phyloP scores from a whole-genome alignment of 2,113 vertebrate species.

The Blennius ocellaris region DNA sequence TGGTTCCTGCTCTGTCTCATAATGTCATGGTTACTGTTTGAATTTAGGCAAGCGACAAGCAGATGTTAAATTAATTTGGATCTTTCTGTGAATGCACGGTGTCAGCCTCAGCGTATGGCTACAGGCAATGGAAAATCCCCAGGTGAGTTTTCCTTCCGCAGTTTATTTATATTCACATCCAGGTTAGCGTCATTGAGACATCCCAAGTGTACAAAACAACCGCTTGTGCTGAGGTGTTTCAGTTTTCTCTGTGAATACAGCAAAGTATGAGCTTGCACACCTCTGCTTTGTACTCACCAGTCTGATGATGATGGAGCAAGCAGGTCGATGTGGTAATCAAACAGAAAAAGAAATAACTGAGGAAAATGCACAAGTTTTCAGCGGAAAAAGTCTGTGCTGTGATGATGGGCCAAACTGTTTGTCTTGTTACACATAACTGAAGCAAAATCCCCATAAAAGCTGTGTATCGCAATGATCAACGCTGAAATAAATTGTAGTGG shows the following conservation, averaged over 20 bases:
- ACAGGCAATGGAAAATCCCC: constrained; percentile 34
- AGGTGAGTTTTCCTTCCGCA: constrained; percentile 5
- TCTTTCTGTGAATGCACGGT: constrained; percentile 30
- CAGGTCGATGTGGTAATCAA: too few species aligned
- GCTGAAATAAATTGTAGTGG: too few species aligned
- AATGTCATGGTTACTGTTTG: constrained; percentile 19
- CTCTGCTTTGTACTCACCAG: neutral
- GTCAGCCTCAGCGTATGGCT: constrained; percentile 8
- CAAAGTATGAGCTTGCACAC: constrained; percentile 1
- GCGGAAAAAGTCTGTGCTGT: too few species aligned
- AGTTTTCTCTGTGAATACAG: constrained; percentile 17
- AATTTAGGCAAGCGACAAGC: constrained; percentile 39
- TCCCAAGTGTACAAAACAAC: constrained; percentile 21
- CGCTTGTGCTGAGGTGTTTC: constrained; percentile 30
- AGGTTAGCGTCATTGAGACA: constrained; percentile 52
- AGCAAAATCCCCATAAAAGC: too few species aligned
- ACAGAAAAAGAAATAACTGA: too few species aligned
- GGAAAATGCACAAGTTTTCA: too few species aligned
- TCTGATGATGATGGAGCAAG: too few species aligned
- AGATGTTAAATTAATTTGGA: constrained; percentile 48
- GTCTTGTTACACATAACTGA: too few species aligned
- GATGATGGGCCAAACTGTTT: too few species aligned
- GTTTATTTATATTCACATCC: constrained; percentile 61
- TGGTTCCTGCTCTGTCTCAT: constrained; percentile 8
- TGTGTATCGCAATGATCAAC: too few species aligned